Evolutionary conservation across 2,113 vertebrate species (phyloP), one percentile per base, ranked within the genome.

Genomic region (Centropus bengalensis): DNA sequence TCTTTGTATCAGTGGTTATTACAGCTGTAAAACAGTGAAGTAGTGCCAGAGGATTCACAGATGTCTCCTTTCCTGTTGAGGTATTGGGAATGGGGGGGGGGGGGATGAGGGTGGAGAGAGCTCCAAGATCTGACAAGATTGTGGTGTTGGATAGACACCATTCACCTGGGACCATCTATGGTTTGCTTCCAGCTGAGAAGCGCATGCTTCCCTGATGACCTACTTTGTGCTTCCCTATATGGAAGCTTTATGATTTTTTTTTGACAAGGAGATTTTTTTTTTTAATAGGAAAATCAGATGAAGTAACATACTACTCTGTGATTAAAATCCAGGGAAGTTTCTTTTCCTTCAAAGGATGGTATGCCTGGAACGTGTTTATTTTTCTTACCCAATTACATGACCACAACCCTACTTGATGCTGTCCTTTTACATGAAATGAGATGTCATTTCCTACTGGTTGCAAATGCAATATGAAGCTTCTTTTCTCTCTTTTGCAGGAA

Each of bases 1-100:
- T 96, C 86, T 96, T 97, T 95, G 75, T 95, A 86, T 89, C 74
- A 58, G 96, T 95, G 93, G 96, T 97, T 98, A 96, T 97, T 96
- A 95, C 97, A 98, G 97, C 97, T 98, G 97, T 96, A 92, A 97
- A 91, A 95, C 94, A 91, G 82, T 73, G 97, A 96, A 91, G 69
- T 75, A 20, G 28, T 64, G 91, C 96, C 97, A 97, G 96, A 94
- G 74, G 94, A 96, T 96, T 97, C 91, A 95, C 96, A 98, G 96
- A 96, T 97, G 96, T 96, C 92, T 98, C 89, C 89, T 96, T 97
- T 97, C 93, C 96, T 84, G 68, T 80, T 76, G 96, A 96, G 87
- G 86, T 96, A 71, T 88, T 82, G 38, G 66, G 95, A 95, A 56
- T 16, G 21, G 89, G 88, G 90, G 56, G 47, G 21, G 89, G 88